Percentiles rank a stretch among this genome's conserved stretches.
phyloP scores from a whole-genome alignment of 1,140 invertebrate genomes.

The Drosophila hydei region DNA sequence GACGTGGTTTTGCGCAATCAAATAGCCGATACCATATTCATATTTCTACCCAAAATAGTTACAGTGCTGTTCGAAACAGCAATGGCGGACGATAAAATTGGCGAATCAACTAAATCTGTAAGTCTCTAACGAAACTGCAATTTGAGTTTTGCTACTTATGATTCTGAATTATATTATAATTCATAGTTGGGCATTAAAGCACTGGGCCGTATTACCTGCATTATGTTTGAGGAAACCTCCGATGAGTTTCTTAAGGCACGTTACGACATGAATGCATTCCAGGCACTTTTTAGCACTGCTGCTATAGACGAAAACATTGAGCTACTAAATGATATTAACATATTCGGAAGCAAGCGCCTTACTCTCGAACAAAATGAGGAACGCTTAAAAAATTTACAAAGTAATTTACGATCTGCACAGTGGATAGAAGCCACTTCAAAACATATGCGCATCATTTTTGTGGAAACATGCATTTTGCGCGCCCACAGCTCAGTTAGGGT shows the following conservation, averaged over 20 bases:
- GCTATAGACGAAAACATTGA: neutral
- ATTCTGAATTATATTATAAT: neutral
- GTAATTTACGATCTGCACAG: slow-evolving; percentile 45
- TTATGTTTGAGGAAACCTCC: slow-evolving; percentile 77
- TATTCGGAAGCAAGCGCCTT: slow-evolving; percentile 49
- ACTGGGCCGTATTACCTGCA: slow-evolving; percentile 66
- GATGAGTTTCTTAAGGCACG: slow-evolving; percentile 57
- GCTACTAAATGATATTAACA: slow-evolving; percentile 29
- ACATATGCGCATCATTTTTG: slow-evolving; percentile 60
- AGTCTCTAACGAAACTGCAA: slow-evolving; percentile 9
- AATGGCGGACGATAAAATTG: slow-evolving; percentile 69
- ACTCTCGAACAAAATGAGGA: slow-evolving; percentile 61
- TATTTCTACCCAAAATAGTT: slow-evolving; percentile 76
- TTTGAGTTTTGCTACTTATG: neutral
- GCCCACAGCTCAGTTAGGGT: slow-evolving; percentile 53
- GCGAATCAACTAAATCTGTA: slow-evolving; percentile 71
- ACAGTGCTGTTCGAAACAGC: slow-evolving; percentile 61
- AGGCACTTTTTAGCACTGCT: slow-evolving; percentile 35
- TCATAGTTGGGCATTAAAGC: slow-evolving; percentile 66
- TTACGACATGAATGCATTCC: slow-evolving; percentile 63
- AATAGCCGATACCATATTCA: slow-evolving; percentile 72
- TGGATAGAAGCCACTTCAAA: slow-evolving; percentile 67
- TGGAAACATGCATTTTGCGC: slow-evolving; percentile 57
- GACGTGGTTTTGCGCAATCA: slow-evolving; percentile 79
- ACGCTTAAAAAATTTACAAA: slow-evolving; percentile 59